Percentiles rank a stretch among this genome's conserved stretches.
Evolutionary conservation across 2,888 invertebrate species (phyloP).

Genomic region (Strigamia maritima): DNA sequence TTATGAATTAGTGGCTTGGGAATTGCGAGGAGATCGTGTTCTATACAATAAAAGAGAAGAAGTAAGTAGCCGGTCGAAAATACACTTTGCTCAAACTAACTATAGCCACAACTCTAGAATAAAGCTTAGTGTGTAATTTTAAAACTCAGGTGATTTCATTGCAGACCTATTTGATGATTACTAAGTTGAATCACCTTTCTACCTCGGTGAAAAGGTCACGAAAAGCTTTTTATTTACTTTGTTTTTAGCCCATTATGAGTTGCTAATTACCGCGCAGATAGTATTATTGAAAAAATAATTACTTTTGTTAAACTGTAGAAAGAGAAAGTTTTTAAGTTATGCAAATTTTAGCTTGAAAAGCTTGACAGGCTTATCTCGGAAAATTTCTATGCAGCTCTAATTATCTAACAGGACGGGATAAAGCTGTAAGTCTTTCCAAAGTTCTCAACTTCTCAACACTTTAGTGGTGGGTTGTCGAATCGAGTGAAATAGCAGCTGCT

Average conservation of each 20-base stretch:
- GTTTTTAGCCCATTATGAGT: no score
- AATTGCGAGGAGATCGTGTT: not conserved
- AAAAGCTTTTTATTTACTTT: no score
- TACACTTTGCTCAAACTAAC: no score
- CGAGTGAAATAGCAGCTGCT: constrained; percentile 4
- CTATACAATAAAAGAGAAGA: not conserved
- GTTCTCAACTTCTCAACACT: constrained; percentile 3
- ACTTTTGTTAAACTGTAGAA: not conserved
- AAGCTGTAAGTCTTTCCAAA: not conserved
- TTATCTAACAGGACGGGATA: not conserved
- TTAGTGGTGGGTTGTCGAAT: constrained; percentile 1
- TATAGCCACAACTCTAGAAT: no score
- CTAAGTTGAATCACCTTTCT: no score
- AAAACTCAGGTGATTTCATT: no score
- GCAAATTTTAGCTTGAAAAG: not conserved
- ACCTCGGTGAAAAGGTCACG: no score
- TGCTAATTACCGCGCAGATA: not conserved
- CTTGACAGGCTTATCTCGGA: not conserved
- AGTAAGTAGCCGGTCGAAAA: not conserved
- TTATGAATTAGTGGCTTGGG: not conserved
- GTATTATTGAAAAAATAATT: not conserved
- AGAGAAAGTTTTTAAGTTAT: not conserved
- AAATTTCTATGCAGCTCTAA: constrained; percentile 4
- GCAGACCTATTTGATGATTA: no score
- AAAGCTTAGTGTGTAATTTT: no score